Evolutionary conservation across 2,888 invertebrate species (phyloP), one percentile per base, ranked within the genome.

Genomic region (Phragmatobia fuliginosa): DNA sequence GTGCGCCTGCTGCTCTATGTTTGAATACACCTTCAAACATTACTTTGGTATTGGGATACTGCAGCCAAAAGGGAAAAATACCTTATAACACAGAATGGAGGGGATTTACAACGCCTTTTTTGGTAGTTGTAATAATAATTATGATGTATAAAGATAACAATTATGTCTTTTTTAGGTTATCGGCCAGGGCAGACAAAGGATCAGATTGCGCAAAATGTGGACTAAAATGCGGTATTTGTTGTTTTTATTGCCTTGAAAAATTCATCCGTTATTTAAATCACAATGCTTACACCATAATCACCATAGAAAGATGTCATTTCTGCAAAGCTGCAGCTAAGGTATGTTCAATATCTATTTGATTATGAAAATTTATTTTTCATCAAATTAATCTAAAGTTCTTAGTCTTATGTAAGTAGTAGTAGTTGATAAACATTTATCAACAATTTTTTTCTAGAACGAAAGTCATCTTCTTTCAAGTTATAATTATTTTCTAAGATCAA

Each of bases 271-370:
- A 98, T 87, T 96, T 99, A 86, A 99, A 99, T 91, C 98, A 98
- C 88, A 99, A 99, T 90, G 99, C 99, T 0, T 99, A 99, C 87
- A 98, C 99, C 0, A 98, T 99, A 63, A 97, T 99, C 73, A 98
- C 99, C 16, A 98, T 99, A 83, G 98, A 98, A 91, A 97, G 99
- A 67, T 97, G 97, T 72, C 97, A 97, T 88, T 99, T 99, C 91
- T 99, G 98, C 87, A 97, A 98, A 83, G 98, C 99, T 58, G 98
- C 99, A 66, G 97, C 96, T 86, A 98, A 97, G 92, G 99, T 98
- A 93, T 36, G 36, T 28, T 11, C 25, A 52, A 8, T 52, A 25
- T 52, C n/a, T n/a, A n/a, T 52, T 2, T n/a, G 11, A 52, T 11
- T 4, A n/a, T 21, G 49, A 52, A 52, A 52, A 52, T 25, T n/a